Evolutionary conservation across 2,113 vertebrate species (phyloP).

Genomic region (Halichoerus grypus): DNA sequence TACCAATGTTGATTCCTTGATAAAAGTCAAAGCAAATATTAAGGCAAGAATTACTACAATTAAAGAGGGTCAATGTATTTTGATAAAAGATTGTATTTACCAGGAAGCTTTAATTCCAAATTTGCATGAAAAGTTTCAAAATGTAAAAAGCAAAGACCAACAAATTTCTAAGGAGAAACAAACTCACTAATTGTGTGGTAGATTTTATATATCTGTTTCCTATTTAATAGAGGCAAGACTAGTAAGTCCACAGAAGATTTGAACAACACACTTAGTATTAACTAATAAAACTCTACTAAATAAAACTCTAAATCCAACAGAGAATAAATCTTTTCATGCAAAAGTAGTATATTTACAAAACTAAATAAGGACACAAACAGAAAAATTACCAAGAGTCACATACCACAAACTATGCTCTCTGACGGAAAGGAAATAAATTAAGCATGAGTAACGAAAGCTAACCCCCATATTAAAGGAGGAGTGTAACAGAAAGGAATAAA

Average conservation of each 20-base stretch:
- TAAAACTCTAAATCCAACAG: conserved; percentile 7
- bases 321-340: neutral
- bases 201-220: neutral
- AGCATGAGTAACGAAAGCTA: neutral
- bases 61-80: neutral
- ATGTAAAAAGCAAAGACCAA: neutral
- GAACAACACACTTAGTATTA: neutral
- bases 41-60: conserved; percentile 10
- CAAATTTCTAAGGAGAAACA: neutral
- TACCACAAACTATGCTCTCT: neutral
- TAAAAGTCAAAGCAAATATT: neutral
- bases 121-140: neutral
- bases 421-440: conserved; percentile 8
- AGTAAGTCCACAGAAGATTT: neutral
- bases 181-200: neutral
- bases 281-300: neutral
- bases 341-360: neutral
- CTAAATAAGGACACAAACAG: conserved; percentile 4
- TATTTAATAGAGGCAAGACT: neutral
- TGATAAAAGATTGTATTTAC: neutral
- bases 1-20: neutral
- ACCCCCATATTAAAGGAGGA: neutral
- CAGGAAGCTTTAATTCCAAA: neutral
- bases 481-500: neutral
- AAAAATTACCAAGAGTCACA: neutral